These are phyloP conservation scores for Percina caprodes DNA, from an alignment of 2,113 vertebrate genomes.

Conservation along the genomic window DNA sequence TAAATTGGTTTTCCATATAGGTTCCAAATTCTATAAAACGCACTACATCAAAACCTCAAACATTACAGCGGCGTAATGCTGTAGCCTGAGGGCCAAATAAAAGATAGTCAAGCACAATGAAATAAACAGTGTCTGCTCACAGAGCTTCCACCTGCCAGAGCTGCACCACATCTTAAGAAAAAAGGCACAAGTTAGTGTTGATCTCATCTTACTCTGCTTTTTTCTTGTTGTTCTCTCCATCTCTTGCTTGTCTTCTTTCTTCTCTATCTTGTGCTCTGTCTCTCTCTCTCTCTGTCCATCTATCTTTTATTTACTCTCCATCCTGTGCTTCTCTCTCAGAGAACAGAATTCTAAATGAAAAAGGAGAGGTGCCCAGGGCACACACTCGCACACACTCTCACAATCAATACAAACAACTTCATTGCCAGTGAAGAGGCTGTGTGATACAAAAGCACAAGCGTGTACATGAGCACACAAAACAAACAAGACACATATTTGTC, in stretches of 20 bases:
- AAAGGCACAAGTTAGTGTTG: neutral
- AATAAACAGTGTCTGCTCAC: neutral
- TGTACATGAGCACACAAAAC: neutral
- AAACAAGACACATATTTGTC: slow-evolving; percentile 11
- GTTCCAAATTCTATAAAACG: slow-evolving; percentile 43
- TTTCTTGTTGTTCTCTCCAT: neutral
- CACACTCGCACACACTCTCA: slow-evolving; percentile 17
- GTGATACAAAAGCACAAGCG: neutral
- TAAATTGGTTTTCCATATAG: slow-evolving; percentile 51
- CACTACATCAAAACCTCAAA: slow-evolving; percentile 8
- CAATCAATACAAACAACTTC: slow-evolving; percentile 45
- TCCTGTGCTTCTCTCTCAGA: neutral
- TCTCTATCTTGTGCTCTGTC: neutral
- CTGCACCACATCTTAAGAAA: neutral
- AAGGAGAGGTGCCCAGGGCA: slow-evolving; percentile 2
- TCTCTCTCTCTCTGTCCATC: neutral
- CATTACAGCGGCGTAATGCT: neutral
- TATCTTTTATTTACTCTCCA: slow-evolving; percentile 14
- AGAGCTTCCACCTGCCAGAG: slow-evolving; percentile 1
- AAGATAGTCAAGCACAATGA: neutral
- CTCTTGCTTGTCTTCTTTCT: neutral
- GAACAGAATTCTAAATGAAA: slow-evolving; percentile 46
- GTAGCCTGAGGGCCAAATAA: slow-evolving; percentile 32
- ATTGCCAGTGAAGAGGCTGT: neutral
- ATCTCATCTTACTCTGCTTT: neutral